These are phyloP conservation scores for Tachysurus vachellii DNA, from an alignment of 2,113 vertebrate species.

Conservation along the genomic window DNA sequence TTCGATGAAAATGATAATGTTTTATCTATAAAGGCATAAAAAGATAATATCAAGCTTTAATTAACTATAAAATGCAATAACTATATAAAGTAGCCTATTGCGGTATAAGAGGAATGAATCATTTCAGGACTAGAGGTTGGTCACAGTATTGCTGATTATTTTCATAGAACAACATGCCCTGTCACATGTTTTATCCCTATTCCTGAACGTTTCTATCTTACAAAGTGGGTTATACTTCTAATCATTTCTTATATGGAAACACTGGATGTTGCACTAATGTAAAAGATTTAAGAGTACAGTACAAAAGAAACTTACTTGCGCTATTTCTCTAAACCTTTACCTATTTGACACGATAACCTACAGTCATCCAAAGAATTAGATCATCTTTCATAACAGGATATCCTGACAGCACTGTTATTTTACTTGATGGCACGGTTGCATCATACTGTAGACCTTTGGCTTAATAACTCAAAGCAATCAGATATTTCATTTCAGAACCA, in stretches of 20 bases:
- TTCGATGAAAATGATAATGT: not conserved
- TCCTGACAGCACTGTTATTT: slow-evolving; percentile 1
- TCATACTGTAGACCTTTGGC: not conserved
- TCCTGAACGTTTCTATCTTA: not conserved
- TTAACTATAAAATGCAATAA: not conserved
- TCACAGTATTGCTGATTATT: not conserved
- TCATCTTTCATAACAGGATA: not conserved
- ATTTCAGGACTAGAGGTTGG: not conserved
- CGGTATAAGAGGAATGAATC: not conserved
- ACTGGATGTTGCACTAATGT: not conserved
- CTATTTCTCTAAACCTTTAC: not conserved
- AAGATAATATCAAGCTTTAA: not conserved
- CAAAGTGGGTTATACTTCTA: not conserved
- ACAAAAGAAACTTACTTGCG: not conserved
- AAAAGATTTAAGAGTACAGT: not conserved
- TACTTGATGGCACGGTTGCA: not conserved
- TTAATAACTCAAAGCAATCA: not conserved
- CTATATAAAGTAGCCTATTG: not conserved
- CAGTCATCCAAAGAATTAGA: not conserved
- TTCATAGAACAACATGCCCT: not conserved
- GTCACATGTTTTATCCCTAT: not conserved
- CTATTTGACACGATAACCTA: not conserved
- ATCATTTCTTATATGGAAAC: not conserved
- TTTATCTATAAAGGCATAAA: not conserved
- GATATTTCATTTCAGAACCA: not conserved